These are phyloP conservation scores for Antechinus stuartii DNA, from an alignment of 2,113 vertebrate species.

Conservation along the genomic window DNA sequence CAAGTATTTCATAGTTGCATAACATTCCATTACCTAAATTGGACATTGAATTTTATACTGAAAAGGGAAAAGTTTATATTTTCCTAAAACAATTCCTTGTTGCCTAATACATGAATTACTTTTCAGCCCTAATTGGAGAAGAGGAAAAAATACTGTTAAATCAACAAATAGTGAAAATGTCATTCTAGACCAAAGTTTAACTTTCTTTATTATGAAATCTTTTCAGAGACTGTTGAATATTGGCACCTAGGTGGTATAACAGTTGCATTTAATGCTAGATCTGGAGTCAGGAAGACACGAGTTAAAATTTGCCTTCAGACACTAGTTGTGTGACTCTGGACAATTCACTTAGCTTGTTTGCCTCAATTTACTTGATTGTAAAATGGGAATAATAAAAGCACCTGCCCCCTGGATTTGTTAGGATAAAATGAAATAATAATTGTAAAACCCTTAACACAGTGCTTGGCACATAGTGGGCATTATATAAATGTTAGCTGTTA, in stretches of 20 bases:
- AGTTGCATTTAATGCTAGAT: not conserved
- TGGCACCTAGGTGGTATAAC: not conserved
- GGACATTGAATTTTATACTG: slow-evolving; percentile 32
- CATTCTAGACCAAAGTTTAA: not conserved
- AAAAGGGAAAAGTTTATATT: slow-evolving; percentile 9
- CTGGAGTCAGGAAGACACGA: not conserved
- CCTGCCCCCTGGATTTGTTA: slow-evolving; percentile 7
- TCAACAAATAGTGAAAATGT: slow-evolving; percentile 37
- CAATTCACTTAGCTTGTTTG: not conserved
- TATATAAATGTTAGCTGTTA: not conserved
- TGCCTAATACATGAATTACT: not conserved
- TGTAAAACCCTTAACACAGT: not conserved
- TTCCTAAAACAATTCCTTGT: slow-evolving; percentile 49
- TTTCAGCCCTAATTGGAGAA: not conserved
- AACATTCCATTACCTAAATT: slow-evolving; percentile 55
- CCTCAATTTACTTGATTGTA: not conserved
- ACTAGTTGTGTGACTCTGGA: not conserved
- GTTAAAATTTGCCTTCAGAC: not conserved
- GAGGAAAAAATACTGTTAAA: slow-evolving; percentile 39
- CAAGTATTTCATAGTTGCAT: slow-evolving; percentile 57
- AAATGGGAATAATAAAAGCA: not conserved
- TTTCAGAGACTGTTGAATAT: not conserved
- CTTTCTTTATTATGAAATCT: not conserved
- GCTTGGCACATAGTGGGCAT: slow-evolving; percentile 9
- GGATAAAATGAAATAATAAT: not conserved